Conservation (phyloP, 2,797 vertebrate species). For the Lepilemur septentrionalis region DNA sequence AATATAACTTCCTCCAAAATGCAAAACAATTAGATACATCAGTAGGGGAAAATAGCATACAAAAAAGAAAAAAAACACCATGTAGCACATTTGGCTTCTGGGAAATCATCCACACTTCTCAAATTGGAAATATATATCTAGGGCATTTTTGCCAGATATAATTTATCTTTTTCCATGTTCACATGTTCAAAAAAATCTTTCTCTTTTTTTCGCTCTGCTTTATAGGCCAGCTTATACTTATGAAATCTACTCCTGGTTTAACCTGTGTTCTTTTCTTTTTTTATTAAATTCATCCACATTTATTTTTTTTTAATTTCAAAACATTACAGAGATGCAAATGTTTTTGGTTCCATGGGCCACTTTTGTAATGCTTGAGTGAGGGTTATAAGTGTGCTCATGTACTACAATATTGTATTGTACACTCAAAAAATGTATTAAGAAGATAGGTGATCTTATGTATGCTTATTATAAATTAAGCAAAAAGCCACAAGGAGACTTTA, state of each 20-base stretch:
- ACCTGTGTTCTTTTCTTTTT: not conserved
- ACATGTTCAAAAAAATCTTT: not conserved
- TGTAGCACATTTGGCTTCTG: not conserved
- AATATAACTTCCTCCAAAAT: not conserved
- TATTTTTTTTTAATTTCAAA: no score
- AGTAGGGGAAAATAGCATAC: not conserved
- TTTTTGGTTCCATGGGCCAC: no score
- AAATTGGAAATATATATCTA: slow-evolving; percentile 44
- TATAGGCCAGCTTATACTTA: not conserved
- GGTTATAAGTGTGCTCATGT: no score
- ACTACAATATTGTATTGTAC: not conserved
- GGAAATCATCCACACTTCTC: slow-evolving; percentile 40
- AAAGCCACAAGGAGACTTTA: not conserved
- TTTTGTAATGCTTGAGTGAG: no score
- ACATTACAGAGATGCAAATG: no score
- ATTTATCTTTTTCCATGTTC: slow-evolving; percentile 13
- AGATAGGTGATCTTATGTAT: not conserved
- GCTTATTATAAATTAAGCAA: not conserved
- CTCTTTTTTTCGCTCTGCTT: not conserved
- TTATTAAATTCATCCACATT: no score
- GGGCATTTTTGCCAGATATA: slow-evolving; percentile 49
- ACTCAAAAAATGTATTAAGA: not conserved
- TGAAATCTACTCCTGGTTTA: not conserved
- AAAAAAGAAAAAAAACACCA: not conserved
- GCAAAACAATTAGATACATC: not conserved